Conservation (phyloP, 1,140 invertebrate genomes). For the Bursaphelenchus mucronatus region DNA sequence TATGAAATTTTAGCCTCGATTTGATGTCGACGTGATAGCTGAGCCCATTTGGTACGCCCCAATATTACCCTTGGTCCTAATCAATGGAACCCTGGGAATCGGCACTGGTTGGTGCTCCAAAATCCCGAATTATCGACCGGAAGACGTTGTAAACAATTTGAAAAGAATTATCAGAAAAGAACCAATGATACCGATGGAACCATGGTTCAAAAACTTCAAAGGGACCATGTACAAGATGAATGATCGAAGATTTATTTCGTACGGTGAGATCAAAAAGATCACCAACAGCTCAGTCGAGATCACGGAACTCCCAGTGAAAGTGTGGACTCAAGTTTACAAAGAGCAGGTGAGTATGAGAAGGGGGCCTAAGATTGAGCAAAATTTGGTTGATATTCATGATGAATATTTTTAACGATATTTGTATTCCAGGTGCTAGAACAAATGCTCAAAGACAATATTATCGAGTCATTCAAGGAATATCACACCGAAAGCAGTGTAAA, state of each 20-base stretch:
- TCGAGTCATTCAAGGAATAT: constrained; percentile 80
- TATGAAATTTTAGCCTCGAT: constrained; percentile 64
- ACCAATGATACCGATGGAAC: constrained; percentile 73
- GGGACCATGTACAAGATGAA: constrained; percentile 51
- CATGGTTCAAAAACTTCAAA: constrained; percentile 88
- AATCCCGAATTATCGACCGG: constrained; percentile 89
- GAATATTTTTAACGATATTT: constrained; percentile 63
- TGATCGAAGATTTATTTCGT: constrained; percentile 40
- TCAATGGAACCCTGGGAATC: constrained; percentile 96
- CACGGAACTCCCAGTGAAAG: constrained; percentile 85
- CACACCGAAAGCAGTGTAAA: constrained; percentile 88
- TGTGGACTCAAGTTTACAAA: constrained; percentile 94
- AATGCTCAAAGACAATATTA: constrained; percentile 65
- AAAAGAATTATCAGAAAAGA: constrained; percentile 76
- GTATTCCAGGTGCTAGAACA: constrained; percentile 78
- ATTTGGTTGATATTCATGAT: too few relatives aligned
- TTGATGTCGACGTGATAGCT: constrained; percentile 88
- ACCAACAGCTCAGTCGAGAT: constrained; percentile 73
- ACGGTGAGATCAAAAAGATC: constrained; percentile 43
- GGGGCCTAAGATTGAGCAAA: too few relatives aligned
- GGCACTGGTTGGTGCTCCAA: constrained; percentile 99
- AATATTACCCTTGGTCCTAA: constrained; percentile 89
- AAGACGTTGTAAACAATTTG: constrained; percentile 83
- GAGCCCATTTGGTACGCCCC: constrained; percentile 83
- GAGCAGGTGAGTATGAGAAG: constrained; percentile 81